A percentile compares a stretch with the other conserved stretches of the same genome.
Conservation (phyloP, 1,140 invertebrate species). For the Cydia pomonella region DNA sequence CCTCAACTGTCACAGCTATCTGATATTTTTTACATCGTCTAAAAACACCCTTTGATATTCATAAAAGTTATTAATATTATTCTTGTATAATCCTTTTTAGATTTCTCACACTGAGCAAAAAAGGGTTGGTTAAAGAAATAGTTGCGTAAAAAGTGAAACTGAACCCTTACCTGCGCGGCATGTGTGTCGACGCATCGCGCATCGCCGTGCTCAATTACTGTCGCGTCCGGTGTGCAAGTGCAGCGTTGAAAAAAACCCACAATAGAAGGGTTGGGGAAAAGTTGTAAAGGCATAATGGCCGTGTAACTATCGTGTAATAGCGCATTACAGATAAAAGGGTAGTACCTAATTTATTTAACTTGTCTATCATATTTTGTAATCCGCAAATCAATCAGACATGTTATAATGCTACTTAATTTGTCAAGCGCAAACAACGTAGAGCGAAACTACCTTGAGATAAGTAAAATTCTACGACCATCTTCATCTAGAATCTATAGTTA, state of each 20-base stretch:
- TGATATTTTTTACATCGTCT: slow-evolving; percentile 54
- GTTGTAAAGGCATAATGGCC: slow-evolving; percentile 69
- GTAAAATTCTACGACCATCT: too few species aligned
- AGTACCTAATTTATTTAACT: slow-evolving; percentile 21
- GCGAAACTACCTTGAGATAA: too few species aligned
- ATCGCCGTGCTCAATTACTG: slow-evolving; percentile 50
- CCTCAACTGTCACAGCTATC: slow-evolving; percentile 70
- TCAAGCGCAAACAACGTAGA: not conserved
- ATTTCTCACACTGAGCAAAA: slow-evolving; percentile 45
- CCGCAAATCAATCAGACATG: not conserved
- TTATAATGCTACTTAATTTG: not conserved
- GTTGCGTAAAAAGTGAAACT: slow-evolving; percentile 56
- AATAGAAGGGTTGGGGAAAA: slow-evolving; percentile 71
- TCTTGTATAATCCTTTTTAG: slow-evolving; percentile 42
- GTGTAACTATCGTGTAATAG: slow-evolving; percentile 78
- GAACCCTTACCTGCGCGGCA: slow-evolving; percentile 45
- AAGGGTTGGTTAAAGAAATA: slow-evolving; percentile 49
- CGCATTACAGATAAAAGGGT: slow-evolving; percentile 66
- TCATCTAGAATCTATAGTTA: too few species aligned
- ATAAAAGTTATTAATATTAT: slow-evolving; percentile 52
- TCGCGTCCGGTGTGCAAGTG: slow-evolving; percentile 61
- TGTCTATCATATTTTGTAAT: not conserved
- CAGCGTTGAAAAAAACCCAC: slow-evolving; percentile 63
- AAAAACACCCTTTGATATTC: slow-evolving; percentile 52
- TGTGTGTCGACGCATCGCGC: slow-evolving; percentile 40